phyloP scores from a whole-genome alignment of 1,140 invertebrate genomes.

The Magallana gigas region DNA sequence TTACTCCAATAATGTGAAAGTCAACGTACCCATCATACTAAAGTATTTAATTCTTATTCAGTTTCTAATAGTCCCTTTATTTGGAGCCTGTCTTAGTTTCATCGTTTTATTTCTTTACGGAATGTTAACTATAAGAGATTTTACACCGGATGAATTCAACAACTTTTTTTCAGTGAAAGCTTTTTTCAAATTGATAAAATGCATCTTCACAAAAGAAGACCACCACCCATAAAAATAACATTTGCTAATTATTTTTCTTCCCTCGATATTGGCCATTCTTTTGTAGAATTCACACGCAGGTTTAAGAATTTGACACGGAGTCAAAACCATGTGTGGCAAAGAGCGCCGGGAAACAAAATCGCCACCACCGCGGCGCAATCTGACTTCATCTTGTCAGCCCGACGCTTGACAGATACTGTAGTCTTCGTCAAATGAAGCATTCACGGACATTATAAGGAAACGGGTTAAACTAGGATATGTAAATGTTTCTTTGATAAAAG shows the following conservation, averaged over 20 bases:
- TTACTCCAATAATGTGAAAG: too few relatives aligned
- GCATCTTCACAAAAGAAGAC: too few relatives aligned
- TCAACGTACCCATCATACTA: too few relatives aligned
- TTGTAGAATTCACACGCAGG: conserved; percentile 13
- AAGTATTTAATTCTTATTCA: too few relatives aligned
- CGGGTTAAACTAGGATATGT: conserved; percentile 17
- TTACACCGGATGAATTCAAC: too few relatives aligned
- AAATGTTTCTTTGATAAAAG: conserved; percentile 18
- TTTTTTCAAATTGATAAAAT: too few relatives aligned
- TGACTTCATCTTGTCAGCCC: conserved; percentile 24
- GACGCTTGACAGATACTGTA: conserved; percentile 23
- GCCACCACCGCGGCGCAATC: conserved; percentile 23
- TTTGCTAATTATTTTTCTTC: not conserved
- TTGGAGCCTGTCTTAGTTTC: too few relatives aligned
- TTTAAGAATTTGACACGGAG: conserved; percentile 16
- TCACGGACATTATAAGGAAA: conserved; percentile 17
- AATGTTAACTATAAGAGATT: too few relatives aligned
- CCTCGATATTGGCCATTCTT: not conserved
- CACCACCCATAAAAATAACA: too few relatives aligned
- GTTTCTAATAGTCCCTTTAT: too few relatives aligned
- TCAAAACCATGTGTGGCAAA: not conserved
- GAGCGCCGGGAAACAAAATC: conserved; percentile 3
- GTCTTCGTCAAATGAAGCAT: conserved; percentile 27
- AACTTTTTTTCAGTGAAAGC: too few relatives aligned
- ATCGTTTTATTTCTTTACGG: too few relatives aligned